Conservation (phyloP, 2,113 vertebrate genomes). For the Syngnathus scovelli region DNA sequence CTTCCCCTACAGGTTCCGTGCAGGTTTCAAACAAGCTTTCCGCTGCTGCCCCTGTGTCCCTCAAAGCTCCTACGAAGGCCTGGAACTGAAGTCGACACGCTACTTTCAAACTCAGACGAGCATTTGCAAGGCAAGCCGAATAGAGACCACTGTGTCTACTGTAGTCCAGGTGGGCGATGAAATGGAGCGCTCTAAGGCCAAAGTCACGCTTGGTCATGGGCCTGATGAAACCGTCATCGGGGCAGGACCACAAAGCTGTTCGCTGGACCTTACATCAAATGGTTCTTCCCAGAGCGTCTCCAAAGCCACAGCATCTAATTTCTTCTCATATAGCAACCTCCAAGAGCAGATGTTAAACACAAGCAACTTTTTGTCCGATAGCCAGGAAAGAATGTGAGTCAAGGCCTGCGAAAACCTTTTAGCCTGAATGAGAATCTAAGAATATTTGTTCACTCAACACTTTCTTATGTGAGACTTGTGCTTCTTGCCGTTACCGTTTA, state of each 20-base stretch:
- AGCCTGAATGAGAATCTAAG: constrained; percentile 22
- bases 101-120: constrained; percentile 89
- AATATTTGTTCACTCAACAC: constrained; percentile 10
- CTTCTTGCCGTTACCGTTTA: constrained; percentile 7
- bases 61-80: constrained; percentile 76
- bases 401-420: constrained; percentile 1
- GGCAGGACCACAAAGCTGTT: constrained; percentile 61
- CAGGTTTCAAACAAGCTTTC: constrained; percentile 91
- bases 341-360: constrained; percentile 56
- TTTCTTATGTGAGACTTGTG: background rate
- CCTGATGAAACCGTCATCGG: background rate
- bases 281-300: constrained; percentile 85
- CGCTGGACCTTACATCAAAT: constrained; percentile 81
- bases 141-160: constrained; percentile 83
- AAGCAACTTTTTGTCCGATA: background rate
- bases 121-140: constrained; percentile 85
- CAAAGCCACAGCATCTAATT: constrained; percentile 83
- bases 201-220: constrained; percentile 8
- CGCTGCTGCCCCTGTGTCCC: constrained; percentile 84
- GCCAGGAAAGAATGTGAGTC: constrained; percentile 12
- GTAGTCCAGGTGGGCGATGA: constrained; percentile 66
- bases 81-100: constrained; percentile 89
- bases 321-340: constrained; percentile 83
- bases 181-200: constrained; percentile 63
- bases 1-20: constrained; percentile 78